Percentiles rank a stretch among this genome's conserved stretches.
phyloP scores from a whole-genome alignment of 2,797 vertebrate genomes.

The Rousettus madagascariensis region DNA sequence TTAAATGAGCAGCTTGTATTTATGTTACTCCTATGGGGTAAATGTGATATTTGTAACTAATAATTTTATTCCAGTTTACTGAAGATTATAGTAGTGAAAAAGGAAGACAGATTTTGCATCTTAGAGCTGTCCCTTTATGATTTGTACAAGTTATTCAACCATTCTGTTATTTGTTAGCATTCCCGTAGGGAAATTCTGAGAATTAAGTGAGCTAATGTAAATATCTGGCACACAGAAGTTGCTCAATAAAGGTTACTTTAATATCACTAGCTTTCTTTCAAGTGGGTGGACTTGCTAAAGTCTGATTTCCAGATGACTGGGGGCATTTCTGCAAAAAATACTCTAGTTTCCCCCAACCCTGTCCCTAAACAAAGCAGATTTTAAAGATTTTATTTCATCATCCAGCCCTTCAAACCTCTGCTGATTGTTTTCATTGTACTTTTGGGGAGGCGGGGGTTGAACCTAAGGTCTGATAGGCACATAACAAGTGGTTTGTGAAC shows the following conservation, averaged over 20 bases:
- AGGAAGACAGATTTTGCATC: background rate
- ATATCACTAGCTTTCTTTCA: slow-evolving; percentile 13
- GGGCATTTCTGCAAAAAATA: slow-evolving; percentile 12
- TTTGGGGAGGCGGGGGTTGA: background rate
- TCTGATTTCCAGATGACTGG: slow-evolving; percentile 28
- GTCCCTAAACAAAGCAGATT: slow-evolving; percentile 29
- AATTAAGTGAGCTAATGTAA: slow-evolving; percentile 30
- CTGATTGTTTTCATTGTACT: slow-evolving; percentile 43
- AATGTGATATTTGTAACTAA: slow-evolving; percentile 11
- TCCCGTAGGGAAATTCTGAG: background rate
- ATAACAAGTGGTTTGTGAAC: slow-evolving; percentile 58
- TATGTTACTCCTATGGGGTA: background rate
- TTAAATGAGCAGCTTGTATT: background rate
- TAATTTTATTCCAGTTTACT: slow-evolving; percentile 25
- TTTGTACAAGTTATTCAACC: slow-evolving; percentile 26
- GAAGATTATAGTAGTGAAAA: slow-evolving; percentile 2
- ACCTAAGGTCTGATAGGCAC: slow-evolving; percentile 2
- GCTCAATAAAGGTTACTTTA: slow-evolving; percentile 18
- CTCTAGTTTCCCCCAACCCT: background rate
- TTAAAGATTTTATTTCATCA: slow-evolving; percentile 50
- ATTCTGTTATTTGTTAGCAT: slow-evolving; percentile 12
- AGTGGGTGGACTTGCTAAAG: background rate
- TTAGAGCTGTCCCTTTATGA: background rate
- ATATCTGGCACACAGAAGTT: background rate
- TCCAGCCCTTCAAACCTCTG: background rate